phyloP scores from a whole-genome alignment of 2,888 invertebrate genomes.

The Athripsodes cinereus region DNA sequence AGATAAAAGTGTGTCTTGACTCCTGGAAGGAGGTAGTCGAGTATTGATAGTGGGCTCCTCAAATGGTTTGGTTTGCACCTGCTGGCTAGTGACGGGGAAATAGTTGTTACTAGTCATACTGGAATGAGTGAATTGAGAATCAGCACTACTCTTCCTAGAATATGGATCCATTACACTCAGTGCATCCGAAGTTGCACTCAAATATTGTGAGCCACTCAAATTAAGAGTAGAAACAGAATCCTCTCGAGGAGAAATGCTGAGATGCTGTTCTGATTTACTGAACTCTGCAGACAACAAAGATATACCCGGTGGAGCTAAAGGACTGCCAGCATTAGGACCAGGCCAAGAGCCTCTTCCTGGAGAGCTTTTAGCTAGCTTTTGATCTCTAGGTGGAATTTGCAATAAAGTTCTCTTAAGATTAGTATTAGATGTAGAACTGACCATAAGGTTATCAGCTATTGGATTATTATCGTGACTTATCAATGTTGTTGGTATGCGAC shows the following conservation, averaged over 20 bases:
- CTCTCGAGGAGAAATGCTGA: slow-evolving; percentile 51
- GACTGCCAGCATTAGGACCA: slow-evolving; percentile 58
- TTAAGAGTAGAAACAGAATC: slow-evolving; percentile 48
- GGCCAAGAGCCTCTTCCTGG: slow-evolving; percentile 83
- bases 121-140: slow-evolving; percentile 52
- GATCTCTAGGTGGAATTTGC: slow-evolving; percentile 65
- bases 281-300: slow-evolving; percentile 60
- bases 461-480: slow-evolving; percentile 23
- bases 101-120: slow-evolving; percentile 42
- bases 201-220: slow-evolving; percentile 49
- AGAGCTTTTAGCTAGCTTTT: slow-evolving; percentile 68
- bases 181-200: slow-evolving; percentile 41
- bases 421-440: slow-evolving; percentile 19
- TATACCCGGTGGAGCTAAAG: slow-evolving; percentile 45
- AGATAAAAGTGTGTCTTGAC: slow-evolving; percentile 65
- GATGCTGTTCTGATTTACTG: slow-evolving; percentile 78
- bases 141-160: slow-evolving; percentile 53
- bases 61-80: slow-evolving; percentile 17
- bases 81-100: slow-evolving; percentile 22
- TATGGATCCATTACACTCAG: slow-evolving; percentile 34
- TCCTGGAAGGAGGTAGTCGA: slow-evolving; percentile 68
- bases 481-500: slow-evolving; percentile 24
- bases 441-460: slow-evolving; percentile 22
- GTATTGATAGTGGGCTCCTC: slow-evolving; percentile 29
- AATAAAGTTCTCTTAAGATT: slow-evolving; percentile 37